Evolutionary conservation across 2,113 vertebrate genomes (phyloP).

Genomic region (Periophthalmodon schlosseri): DNA sequence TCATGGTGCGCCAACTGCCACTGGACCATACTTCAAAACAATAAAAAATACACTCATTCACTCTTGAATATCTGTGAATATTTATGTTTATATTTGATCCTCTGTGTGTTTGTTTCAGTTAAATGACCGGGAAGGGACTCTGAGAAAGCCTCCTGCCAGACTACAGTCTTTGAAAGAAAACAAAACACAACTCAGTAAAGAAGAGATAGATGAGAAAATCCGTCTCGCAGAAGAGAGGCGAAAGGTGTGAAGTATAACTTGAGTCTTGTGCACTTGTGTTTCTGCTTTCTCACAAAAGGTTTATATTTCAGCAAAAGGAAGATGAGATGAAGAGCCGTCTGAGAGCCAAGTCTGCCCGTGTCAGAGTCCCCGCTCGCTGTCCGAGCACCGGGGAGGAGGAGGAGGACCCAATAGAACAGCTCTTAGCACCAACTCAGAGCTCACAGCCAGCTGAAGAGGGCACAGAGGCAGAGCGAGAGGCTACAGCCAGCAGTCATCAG

Average conservation of each 20-base stretch:
- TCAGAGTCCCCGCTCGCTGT: conserved; percentile 12
- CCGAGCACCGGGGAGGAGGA: conserved; percentile 13
- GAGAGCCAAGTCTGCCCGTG: conserved; percentile 64
- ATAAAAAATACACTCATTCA: background rate
- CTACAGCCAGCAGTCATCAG: background rate
- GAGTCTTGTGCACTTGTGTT: background rate
- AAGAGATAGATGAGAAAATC: conserved; percentile 79
- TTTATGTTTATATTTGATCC: background rate
- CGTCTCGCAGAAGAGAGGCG: conserved; percentile 72
- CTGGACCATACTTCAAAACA: background rate
- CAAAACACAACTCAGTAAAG: conserved; percentile 67
- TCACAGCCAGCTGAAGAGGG: background rate
- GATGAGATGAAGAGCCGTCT: conserved; percentile 74
- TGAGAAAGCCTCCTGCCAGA: conserved; percentile 74
- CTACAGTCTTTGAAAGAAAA: conserved; percentile 80
- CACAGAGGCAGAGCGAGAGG: background rate
- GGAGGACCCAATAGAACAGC: background rate
- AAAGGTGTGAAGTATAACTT: conserved; percentile 53
- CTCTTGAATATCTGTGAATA: background rate
- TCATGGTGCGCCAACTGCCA: conserved; percentile 70
- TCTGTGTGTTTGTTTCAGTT: conserved; percentile 55
- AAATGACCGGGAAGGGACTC: conserved; percentile 39
- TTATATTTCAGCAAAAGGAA: conserved; percentile 70
- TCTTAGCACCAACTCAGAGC: background rate
- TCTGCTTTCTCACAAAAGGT: background rate